Evolutionary conservation across 2,888 invertebrate species (phyloP), one percentile per base, ranked within the genome.

Genomic region (Dione vanillae): DNA sequence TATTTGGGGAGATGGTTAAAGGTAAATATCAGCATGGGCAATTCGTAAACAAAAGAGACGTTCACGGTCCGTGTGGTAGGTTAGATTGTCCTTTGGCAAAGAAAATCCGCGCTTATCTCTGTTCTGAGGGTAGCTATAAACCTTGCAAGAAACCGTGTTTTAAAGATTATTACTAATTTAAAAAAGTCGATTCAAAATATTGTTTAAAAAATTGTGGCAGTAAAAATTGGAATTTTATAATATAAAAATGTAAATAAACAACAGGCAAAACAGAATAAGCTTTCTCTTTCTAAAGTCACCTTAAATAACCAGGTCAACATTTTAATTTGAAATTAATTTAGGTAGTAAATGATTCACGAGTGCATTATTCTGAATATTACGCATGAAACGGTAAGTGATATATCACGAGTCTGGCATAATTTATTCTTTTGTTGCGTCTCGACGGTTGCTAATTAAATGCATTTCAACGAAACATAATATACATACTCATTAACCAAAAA

Each of bases 61-160:
- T 93, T 0, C 93, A 93, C 71, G 93, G 93, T 1, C 93, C 93
- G 1, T 93, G 93, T 73, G 93, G 93, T 12, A 85, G 92, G 76
- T 73, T 93, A 16, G 92, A 93, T 74, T 93, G 93, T 82, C 91
- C 92, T 0, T 81, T 93, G 35, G 93, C 93, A 0, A 92, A 92
- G 73, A 92, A 90, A 78, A 79, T 92, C 20, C 82, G 93, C 1
- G 49, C 82, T 0, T 92, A 83, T 69, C 78, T 93, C 10, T 91
- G 91, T 64, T 79, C 80, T 19, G 92, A 93, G 74, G 93, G 93
- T 9, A 83, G 80, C 49, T 93, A 91, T 67, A 92, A 92, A 56
- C 83, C 92, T 8, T 93, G 93, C 69, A 86, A 82, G 58, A 93
- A 92, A 71, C 92, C 93, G 2, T 93, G 93, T 72, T 76, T 78